Conservation (phyloP, 2,113 vertebrate species). For the Cervus canadensis region DNA sequence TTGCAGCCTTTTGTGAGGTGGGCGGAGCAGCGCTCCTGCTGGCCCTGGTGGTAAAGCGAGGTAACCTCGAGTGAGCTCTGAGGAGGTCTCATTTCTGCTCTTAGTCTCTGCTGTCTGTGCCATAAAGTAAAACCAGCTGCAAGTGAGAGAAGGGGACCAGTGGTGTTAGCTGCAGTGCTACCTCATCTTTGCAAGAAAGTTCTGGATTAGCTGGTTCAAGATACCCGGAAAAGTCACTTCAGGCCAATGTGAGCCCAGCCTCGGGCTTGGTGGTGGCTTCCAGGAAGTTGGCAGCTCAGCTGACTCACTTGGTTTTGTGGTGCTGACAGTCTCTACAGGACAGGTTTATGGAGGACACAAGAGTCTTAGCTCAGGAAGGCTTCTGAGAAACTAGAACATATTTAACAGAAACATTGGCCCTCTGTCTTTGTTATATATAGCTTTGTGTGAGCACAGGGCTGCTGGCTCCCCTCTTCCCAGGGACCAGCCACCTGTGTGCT, state of each 20-base stretch:
- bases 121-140: neutral
- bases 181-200: neutral
- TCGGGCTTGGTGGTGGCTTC: neutral
- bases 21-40: neutral
- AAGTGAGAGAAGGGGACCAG: neutral
- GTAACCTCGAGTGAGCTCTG: neutral
- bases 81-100: neutral
- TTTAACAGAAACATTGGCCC: neutral
- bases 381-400: conserved; percentile 38
- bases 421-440: neutral
- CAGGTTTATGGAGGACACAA: neutral
- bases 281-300: conserved; percentile 35
- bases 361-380: neutral
- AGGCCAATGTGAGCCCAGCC: neutral
- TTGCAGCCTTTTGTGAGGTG: neutral
- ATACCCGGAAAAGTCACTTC: conserved; percentile 31
- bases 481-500: neutral
- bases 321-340: conserved; percentile 14
- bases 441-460: neutral
- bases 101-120: neutral
- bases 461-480: neutral
- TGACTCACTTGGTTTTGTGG: conserved; percentile 37
- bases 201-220: neutral
- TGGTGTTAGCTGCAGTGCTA: neutral
- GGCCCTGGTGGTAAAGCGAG: neutral